Base-by-base conservation (phyloP, 2,888 invertebrate genomes). In the Myopa testacea region DNA sequence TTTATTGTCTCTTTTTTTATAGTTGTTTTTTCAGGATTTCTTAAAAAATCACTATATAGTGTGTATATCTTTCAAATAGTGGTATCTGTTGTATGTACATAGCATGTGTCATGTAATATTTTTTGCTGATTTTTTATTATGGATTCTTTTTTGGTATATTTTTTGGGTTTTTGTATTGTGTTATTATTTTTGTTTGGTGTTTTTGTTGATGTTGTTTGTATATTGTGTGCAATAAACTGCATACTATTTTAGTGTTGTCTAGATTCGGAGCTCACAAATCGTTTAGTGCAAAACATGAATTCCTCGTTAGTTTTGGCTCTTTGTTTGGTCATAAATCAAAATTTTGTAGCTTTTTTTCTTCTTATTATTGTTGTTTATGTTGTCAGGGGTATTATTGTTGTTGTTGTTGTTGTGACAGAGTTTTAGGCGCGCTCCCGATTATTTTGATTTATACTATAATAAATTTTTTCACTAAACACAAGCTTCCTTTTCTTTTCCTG, bases 231-330 rank as follows among this genome's bases (percentile, higher is more conserved):
- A 70, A 70, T 70, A 70, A 70, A 70, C 70, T 70, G 10, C 45
- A 45, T 45, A 70, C 67, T 67, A 67, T 50, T 70, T 70, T 34
- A 71, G 60, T 50, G 60, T 58, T 50, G 38, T 58, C 50, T 73
- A 65, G 55, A 16, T 55, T 52, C 26, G 52, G 37, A 55, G 74
- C 74, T 74, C 65, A 74, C 74, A 74, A 74, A 74, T 74, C 65
- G 74, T 65, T 74, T 74, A 74, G 74, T 50, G 40, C 38, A 72
- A 60, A 74, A 74, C 74, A 74, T 74, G 63, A 74, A 74, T 74
- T 74, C 40, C 74, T 74, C 65, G 74, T 74, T 74, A 74, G 74
- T 74, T 74, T 74, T 74, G 63, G 74, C 65, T 63, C 74, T 74
- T 74, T 65, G 74, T 74, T 65, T 74, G 40, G 63, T 63, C 63